Percentiles rank a stretch among this genome's conserved stretches.
phyloP scores from a whole-genome alignment of 2,113 vertebrate species.

The Agapornis roseicollis region DNA sequence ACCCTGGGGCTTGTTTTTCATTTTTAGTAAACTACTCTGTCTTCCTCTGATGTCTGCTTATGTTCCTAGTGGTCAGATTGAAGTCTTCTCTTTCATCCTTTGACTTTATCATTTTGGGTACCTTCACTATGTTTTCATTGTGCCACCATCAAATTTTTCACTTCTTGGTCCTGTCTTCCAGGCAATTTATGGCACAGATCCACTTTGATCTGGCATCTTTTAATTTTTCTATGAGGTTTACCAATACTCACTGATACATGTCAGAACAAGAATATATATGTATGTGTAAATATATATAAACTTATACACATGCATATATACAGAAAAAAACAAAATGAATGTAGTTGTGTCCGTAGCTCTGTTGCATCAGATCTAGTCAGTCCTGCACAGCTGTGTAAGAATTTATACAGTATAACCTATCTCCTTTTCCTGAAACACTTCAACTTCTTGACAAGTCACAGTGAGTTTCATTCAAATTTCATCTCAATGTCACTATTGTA shows the following conservation, averaged over 20 bases:
- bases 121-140: background rate
- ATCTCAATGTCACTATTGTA: background rate
- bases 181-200: background rate
- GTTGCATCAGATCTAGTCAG: background rate
- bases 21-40: background rate
- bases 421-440: background rate
- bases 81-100: background rate
- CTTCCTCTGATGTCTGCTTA: background rate
- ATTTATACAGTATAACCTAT: background rate
- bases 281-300: background rate
- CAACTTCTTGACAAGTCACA: background rate
- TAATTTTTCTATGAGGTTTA: background rate
- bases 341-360: background rate
- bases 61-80: background rate
- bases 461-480: background rate
- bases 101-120: background rate
- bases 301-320: rapidly evolving
- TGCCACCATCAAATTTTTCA: background rate
- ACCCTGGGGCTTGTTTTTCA: background rate
- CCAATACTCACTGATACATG: background rate
- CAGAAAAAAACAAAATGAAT: background rate
- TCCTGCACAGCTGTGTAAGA: background rate
- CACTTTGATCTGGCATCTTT: background rate
- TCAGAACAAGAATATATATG: background rate
- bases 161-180: background rate